Conservation (phyloP, 2,797 vertebrate species). For the Apogon hyalosoma region DNA sequence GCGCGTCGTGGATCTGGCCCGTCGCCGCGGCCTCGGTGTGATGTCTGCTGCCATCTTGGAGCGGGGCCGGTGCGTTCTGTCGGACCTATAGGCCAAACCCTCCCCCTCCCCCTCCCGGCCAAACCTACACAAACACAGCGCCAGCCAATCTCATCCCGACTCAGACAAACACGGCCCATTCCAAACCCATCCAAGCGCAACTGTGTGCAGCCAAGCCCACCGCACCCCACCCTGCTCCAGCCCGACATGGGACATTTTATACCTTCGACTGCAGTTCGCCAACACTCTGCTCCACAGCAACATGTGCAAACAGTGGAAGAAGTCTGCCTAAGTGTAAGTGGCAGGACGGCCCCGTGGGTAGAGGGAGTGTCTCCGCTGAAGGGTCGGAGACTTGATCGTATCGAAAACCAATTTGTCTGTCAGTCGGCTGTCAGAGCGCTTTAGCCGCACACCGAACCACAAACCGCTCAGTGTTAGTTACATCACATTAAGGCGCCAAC, state of each 20-base stretch:
- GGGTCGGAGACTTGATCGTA: conserved; percentile 48
- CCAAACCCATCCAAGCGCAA: conserved; percentile 67
- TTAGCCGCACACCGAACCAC: conserved; percentile 19
- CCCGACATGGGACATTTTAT: conserved; percentile 68
- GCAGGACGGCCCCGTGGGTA: conserved; percentile 51
- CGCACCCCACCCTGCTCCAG: conserved; percentile 64
- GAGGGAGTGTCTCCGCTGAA: conserved; percentile 35
- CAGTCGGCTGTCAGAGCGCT: conserved; percentile 32
- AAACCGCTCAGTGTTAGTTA: conserved; percentile 18
- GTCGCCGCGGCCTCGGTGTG: conserved; percentile 65
- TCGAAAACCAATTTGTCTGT: conserved; percentile 52
- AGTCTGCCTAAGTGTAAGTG: conserved; percentile 57
- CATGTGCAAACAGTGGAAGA: conserved; percentile 51
- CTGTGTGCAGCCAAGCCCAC: conserved; percentile 63
- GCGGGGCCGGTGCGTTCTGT: conserved; percentile 30
- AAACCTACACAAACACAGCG: conserved; percentile 76
- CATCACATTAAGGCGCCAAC: conserved; percentile 1
- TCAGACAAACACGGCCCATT: conserved; percentile 67
- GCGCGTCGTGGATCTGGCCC: conserved; percentile 53
- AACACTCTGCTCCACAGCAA: conserved; percentile 21
- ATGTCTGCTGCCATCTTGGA: conserved; percentile 77
- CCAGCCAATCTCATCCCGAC: conserved; percentile 72
- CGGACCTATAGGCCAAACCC: conserved; percentile 40
- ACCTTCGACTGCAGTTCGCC: conserved; percentile 42
- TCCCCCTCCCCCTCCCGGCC: conserved; percentile 34